Base-by-base conservation (phyloP, 2,888 invertebrate species). In the Crematogaster levior region DNA sequence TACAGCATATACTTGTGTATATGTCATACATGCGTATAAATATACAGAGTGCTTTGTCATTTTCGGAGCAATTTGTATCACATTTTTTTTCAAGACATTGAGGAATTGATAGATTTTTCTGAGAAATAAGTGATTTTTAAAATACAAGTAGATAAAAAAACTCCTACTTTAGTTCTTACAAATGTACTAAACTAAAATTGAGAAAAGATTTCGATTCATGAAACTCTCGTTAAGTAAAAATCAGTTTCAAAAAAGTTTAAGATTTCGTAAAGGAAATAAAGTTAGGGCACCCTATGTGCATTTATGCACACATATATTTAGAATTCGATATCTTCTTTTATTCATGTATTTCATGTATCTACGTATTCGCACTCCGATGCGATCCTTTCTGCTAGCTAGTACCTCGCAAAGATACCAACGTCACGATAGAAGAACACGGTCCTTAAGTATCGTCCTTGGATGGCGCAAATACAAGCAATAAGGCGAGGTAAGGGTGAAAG, bases 401-500 rank as follows among this genome's bases (percentile, higher is more conserved):
- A 58, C 70, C 86, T 85, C 81, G 37, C 72, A 80, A 61, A 86
- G 89, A 89, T 89, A 84, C 83, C 68, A 73, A 82, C 83, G 80
- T 85, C 80, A 74, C 84, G 89, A 87, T 89, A 87, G 79, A 83
- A 85, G 43, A 58, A 75, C 84, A 81, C 75, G 73, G 80, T 84
- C 85, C 81, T 72, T 84, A 81, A 86, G 68, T 79, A 83, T 82
- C 84, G 86, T 79, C 83, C 86, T 87, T 87, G 86, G 86, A 89
- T 77, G 79, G 40, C 53, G 79, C 81, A 83, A 81, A 84, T 88
- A 87, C 86, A 80, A 84, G 74, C 88, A 84, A 86, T 88, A 87
- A 84, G 82, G 87, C 80, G 80, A 73, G 77, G 53, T 73, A 83
- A 86, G 88, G 82, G 66, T 18, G 48, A 61, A 10, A 74, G 34